Evolutionary conservation across 2,797 vertebrate genomes (phyloP), one percentile per base, ranked within the genome.

Genomic region (Glyptemys insculpta): DNA sequence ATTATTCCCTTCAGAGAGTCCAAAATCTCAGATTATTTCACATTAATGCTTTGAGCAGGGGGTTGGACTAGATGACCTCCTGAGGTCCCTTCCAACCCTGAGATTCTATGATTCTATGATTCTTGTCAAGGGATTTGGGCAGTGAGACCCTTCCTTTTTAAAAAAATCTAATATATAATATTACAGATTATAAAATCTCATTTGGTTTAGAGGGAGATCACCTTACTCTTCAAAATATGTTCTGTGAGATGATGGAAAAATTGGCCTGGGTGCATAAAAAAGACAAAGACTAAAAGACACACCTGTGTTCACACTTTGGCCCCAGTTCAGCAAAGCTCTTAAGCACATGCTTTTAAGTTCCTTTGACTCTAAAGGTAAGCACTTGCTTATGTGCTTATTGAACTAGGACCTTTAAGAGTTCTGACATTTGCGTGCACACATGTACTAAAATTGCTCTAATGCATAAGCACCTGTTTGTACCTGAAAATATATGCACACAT

Each of bases 161-260:
- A 62, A 54, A 54, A 68, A n/a, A 68, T n/a, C 34, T 65, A 14
- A n/a, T 18, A 18, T 10, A 18, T 8, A 18, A 19, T 65, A 65
- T 65, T n/a, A n/a, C 16, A 68, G 18, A 68, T 68, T 18, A n/a
- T 68, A 68, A 68, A 18, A 68, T 68, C 62, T n/a, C 34, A 34
- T 6, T 92, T 15, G 1, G 1, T 12, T 81, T 1, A 5, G 86
- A 34, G 74, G 81, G 8, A 25, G 37, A 59, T 1, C 0, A 10
- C n/a, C 86, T 29, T 68, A 34, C 10, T 9, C 52, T 89, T 81
- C 8, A 80, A 89, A 87, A 76, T 1, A 78, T 87, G 23, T 57
- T 6, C 7, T 86, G 4, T 5, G 50, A 79, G 53, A 23, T 6
- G 25, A 47, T 7, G 41, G 47, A 1, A 52, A 52, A 81, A 19